These are phyloP conservation scores for Saguinus midas DNA, from an alignment of 2,113 vertebrate species.

Conservation along the genomic window DNA sequence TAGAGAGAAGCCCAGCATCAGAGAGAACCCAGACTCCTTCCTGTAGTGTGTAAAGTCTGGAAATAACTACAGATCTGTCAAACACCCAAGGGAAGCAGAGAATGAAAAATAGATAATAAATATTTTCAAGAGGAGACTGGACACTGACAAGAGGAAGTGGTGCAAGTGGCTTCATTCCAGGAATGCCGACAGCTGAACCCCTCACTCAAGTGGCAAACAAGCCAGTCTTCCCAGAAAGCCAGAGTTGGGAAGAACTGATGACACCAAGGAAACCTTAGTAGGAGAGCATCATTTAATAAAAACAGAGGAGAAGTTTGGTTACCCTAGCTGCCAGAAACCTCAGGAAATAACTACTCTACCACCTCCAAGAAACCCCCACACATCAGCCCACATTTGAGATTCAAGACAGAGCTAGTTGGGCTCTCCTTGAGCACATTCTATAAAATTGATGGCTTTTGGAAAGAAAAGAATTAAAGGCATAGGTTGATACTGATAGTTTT, in stretches of 20 bases:
- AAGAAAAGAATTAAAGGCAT: neutral
- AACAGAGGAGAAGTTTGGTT: neutral
- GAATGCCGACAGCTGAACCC: neutral
- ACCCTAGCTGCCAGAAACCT: neutral
- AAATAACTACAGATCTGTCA: conserved; percentile 72
- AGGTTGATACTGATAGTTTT: neutral
- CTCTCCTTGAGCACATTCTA: neutral
- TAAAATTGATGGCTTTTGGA: neutral
- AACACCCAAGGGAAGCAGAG: conserved; percentile 56
- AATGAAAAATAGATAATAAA: conserved; percentile 68
- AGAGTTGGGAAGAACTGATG: neutral
- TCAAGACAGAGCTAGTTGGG: neutral
- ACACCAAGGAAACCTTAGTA: neutral
- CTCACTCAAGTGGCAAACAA: neutral
- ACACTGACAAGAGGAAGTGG: conserved; percentile 41
- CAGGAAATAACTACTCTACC: neutral
- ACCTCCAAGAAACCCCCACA: neutral
- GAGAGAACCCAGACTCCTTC: conserved; percentile 70
- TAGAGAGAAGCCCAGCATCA: conserved; percentile 52
- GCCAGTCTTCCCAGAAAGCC: neutral
- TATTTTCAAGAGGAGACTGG: conserved; percentile 64
- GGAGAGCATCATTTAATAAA: neutral
- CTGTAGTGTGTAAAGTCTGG: conserved; percentile 38
- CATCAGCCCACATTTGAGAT: neutral
- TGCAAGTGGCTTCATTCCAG: neutral